Conservation (phyloP, 2,888 invertebrate genomes). For the Drosophila hawaiiensis region DNA sequence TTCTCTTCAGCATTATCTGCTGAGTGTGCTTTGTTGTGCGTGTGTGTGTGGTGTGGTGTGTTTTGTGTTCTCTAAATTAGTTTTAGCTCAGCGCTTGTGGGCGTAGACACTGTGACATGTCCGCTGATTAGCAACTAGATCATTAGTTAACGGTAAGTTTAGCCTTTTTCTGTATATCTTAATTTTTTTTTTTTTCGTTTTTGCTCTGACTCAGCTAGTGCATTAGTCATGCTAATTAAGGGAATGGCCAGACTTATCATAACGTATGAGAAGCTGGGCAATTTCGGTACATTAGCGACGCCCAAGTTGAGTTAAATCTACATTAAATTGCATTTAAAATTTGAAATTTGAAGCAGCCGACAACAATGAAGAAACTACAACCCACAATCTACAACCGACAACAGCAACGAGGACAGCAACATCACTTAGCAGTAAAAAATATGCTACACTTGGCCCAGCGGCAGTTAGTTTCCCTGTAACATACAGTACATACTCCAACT, state of each 20-base stretch:
- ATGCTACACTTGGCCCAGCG: conserved; percentile 60
- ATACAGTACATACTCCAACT: conserved; percentile 30
- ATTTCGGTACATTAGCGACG: conserved; percentile 46
- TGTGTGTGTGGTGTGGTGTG: conserved; percentile 1
- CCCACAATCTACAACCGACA: conserved; percentile 6
- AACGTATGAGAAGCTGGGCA: conserved; percentile 37
- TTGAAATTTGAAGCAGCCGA: conserved; percentile 21
- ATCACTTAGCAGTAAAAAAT: conserved; percentile 55
- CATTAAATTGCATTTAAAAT: conserved; percentile 68
- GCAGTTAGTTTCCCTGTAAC: conserved; percentile 40
- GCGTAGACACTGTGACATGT: conserved; percentile 35
- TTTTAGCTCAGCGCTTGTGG: conserved; percentile 29
- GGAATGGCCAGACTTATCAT: conserved; percentile 52
- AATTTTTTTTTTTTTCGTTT: background rate
- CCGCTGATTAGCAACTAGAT: conserved; percentile 58
- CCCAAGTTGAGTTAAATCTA: conserved; percentile 38
- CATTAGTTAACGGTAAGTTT: conserved; percentile 55
- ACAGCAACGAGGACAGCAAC: conserved; percentile 26
- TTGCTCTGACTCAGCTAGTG: conserved; percentile 63
- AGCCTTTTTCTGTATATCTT: conserved; percentile 10
- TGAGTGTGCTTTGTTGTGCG: conserved; percentile 3
- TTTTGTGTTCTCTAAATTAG: conserved; percentile 48
- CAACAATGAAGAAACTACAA: conserved; percentile 12
- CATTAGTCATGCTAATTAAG: conserved; percentile 75
- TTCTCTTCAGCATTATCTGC: conserved; percentile 68